Conservation (phyloP, 37 sponge, comb jelly and placozoan species). For the Eunapius fragilis region DNA sequence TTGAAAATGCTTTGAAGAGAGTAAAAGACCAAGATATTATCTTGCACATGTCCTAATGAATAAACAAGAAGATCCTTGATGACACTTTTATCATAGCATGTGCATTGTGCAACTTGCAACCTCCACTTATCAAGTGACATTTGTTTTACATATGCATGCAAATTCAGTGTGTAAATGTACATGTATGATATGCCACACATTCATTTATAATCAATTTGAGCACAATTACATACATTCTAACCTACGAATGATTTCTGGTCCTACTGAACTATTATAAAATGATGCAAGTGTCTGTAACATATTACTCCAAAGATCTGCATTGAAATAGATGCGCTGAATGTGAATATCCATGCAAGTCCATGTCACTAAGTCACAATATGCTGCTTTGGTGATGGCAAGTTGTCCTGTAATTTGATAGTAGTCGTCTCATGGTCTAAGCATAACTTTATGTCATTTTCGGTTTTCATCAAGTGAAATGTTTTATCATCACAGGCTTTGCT, state of each 20-base stretch:
- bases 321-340: not conserved
- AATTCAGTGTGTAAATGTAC: no score
- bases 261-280: not conserved
- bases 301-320: not conserved
- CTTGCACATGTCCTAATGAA: no score
- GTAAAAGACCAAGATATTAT: no score
- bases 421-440: constrained; percentile 13
- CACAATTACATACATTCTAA: not conserved
- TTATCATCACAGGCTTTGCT: not conserved
- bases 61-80: constrained; percentile 38
- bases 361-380: constrained; percentile 26
- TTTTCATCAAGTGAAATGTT: not conserved
- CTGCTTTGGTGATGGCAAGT: constrained; percentile 6
- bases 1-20: no score
- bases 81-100: constrained; percentile 45
- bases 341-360: constrained; percentile 34
- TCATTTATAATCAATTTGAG: not conserved
- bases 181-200: not conserved
- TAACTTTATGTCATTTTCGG: not conserved
- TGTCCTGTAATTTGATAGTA: constrained; percentile 47
- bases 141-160: no score
- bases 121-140: constrained; percentile 23
- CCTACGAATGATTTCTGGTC: no score
- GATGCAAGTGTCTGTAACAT: constrained; percentile 3
- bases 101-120: constrained; percentile 38